Base-by-base conservation (phyloP, 2,888 invertebrate genomes). In the Sphaeridia pumilis region DNA sequence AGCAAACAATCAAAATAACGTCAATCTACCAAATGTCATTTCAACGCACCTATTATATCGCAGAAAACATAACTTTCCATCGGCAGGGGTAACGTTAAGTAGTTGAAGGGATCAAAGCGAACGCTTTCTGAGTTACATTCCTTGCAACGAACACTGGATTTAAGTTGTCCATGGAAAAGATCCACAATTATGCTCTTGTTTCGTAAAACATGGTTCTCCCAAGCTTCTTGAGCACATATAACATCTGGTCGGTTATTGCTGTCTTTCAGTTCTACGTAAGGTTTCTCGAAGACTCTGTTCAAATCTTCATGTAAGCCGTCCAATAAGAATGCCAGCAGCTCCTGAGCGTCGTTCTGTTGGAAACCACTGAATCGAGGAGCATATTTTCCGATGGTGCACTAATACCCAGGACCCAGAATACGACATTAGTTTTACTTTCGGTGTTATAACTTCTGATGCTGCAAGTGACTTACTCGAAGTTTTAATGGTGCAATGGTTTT, bases 331-430 rank as follows among this genome's bases (percentile, higher is more conserved):
- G 89, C 88, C 28, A 93, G 78, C 62, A 93, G 75, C 73, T 93
- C 92, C 76, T 87, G 92, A 49, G 89, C 87, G 75, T 93, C 92
- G 72, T 93, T 92, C 72, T 93, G 93, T 12, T 87, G 87, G 63
- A 87, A 87, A 57, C 88, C 88, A 60, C 81, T 82, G 69, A 93
- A 84, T 64, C 83, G 79, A 31, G 87, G 86, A 51, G 88, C 87
- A 73, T 86, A 83, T 67, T 86, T 85, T 27, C 84, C 82, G 61
- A 93, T 87, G 65, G 87, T 86, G 77, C 83, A 84, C 77, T 78
- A 27, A 56, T 46, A 55, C 31, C 17, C 26, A 7, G 38, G 28
- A 44, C 28, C 21, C 17, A 22, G 31, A 42, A 42, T 20, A 35
- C 36, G 4, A 49, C 5, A 46, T n/a, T 41, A 20, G 14, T 14